Evolutionary conservation across 2,113 vertebrate species (phyloP), one percentile per base, ranked within the genome.

Genomic region (Oncorhynchus mykiss): DNA sequence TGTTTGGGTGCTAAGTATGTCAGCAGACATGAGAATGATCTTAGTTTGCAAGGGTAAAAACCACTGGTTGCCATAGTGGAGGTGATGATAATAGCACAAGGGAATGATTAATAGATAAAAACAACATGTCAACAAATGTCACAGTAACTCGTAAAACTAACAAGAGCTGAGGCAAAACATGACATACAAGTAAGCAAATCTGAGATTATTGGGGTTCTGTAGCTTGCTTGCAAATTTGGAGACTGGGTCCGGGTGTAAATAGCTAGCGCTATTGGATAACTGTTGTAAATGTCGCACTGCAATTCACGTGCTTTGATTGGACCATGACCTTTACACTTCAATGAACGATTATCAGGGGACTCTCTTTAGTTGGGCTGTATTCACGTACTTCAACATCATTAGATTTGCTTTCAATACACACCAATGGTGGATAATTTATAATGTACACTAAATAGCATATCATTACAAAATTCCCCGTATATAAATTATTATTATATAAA

Each of bases 201-300:
- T 69, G 67, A 25, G 70, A 3, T 71, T 48, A 57, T 25, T 29
- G 49, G 24, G 49, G 18, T 45, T 9, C 39, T 45, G 39, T 45
- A 45, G 39, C 39, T 9, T 12, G 9, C 39, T 1, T 45, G 39
- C 39, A 45, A 45, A 45, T 45, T 11, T 45, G 39, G 39, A 45
- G 39, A 45, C 9, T 45, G 9, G 9, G 8, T 45, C 39, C 7
- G 8, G 22, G 65, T 69, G 75, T 82, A 83, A 88, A 85, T 39
- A 39, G 39, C 39, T 9, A 39, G 9, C 8, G 39, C 39, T 88
- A 85, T 86, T 81, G 45, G 45, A 83, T 84, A 80, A 82, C 82
- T 31, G 34, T 71, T 75, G 34, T 80, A 84, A 86, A 90, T 85
- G 82, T 85, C 87, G 87, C 71, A 70, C 18, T 11, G 59, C 74